A percentile compares a stretch with the other conserved stretches of the same genome.
Evolutionary conservation across 2,113 vertebrate genomes (phyloP).

Genomic region (Morone saxatilis): DNA sequence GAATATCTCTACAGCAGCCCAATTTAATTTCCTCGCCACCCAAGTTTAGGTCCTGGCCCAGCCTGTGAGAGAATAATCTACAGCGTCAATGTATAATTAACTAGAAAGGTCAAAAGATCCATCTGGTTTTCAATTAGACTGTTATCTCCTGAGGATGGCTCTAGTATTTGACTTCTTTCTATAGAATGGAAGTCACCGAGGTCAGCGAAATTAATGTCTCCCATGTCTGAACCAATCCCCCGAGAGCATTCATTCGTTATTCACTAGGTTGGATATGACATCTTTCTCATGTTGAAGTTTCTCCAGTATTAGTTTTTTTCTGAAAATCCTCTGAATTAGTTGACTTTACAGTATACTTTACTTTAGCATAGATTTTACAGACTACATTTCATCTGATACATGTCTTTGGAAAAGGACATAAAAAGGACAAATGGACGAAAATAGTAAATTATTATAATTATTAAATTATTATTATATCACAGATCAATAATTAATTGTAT

Average conservation of each 20-base stretch:
- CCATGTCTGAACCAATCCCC: conserved; percentile 48
- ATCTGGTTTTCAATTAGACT: conserved; percentile 70
- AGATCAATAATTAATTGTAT: too few species aligned
- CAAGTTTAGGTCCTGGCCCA: conserved; percentile 13
- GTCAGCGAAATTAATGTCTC: conserved; percentile 59
- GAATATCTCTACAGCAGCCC: conserved; percentile 5
- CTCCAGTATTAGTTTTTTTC: not conserved
- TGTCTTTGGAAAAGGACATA: not conserved
- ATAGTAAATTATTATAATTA: not conserved
- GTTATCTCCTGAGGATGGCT: conserved; percentile 55
- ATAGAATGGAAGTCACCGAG: conserved; percentile 36
- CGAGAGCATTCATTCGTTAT: conserved; percentile 26
- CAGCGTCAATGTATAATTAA: conserved; percentile 68
- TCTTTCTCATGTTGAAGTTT: conserved; percentile 11
- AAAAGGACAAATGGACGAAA: not conserved
- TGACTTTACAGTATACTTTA: not conserved
- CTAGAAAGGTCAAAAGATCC: conserved; percentile 68
- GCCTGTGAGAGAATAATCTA: conserved; percentile 55
- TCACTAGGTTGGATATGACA: conserved; percentile 34
- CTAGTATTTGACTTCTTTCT: conserved; percentile 47
- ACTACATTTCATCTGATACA: not conserved
- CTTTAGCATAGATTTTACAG: not conserved
- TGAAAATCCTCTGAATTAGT: not conserved
- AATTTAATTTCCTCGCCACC: conserved; percentile 48
- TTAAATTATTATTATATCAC: not conserved